Evolutionary conservation across 2,888 invertebrate species (phyloP), one percentile per base, ranked within the genome.

Genomic region (Listrodromus nycthemerus): DNA sequence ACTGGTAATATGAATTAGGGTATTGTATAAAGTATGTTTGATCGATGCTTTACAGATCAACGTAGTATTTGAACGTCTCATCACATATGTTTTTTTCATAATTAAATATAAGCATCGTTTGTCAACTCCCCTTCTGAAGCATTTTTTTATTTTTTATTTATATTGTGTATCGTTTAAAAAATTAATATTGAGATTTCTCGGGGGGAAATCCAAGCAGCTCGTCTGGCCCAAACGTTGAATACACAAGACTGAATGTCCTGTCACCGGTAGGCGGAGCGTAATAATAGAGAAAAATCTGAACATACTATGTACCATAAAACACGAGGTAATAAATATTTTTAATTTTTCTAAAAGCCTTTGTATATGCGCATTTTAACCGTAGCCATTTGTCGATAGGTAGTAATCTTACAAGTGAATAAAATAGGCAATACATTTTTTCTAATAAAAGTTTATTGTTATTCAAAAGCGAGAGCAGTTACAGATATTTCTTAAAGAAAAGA

Each of bases 261-360:
- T 80, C 84, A 83, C 80, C 71, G 84, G 73, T 84, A 86, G 86
- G 85, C 69, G 61, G 74, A 33, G 30, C 45, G 16, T 69, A 70
- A 7, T n/a, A 52, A 55, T 30, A 50, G 61, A 5, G 6, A 65
- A 55, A 82, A 80, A 70, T 61, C 50, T 92, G 92, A 92, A 93
- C 88, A 92, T 89, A 90, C 74, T 37, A 71, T 93, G 92, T 91
- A 93, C 86, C 84, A 91, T 92, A 91, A 87, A 86, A 85, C 80
- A 86, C 86, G 88, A 88, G 90, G 91, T 91, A 92, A 92, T 92
- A 92, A 91, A 91, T 92, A 93, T 93, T 93, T 93, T 92, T 89
- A 88, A 93, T 91, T 92, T 93, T 92, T 92, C 88, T 90, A 91
- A 86, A 85, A 76, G 79, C 79, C 58, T 27, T 70, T 67, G 74